phyloP scores from a whole-genome alignment of 2,113 vertebrate genomes.

The Pseudorectes ferrugineus region DNA sequence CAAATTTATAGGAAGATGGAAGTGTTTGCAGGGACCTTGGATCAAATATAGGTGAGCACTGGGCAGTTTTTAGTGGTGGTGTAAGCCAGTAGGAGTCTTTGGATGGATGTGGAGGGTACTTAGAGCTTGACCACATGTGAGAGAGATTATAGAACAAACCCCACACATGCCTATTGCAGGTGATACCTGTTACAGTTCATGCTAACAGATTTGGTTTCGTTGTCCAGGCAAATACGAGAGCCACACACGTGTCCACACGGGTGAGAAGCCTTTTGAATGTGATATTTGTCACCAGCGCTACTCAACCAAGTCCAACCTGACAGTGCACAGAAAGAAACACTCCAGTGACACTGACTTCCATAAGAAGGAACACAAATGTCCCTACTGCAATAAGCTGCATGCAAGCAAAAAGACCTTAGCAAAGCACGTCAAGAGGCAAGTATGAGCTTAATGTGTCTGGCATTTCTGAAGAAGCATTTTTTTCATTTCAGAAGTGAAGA shows the following conservation, averaged over 20 bases:
- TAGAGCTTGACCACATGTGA: background rate
- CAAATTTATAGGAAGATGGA: background rate
- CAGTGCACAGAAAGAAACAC: constrained; percentile 94
- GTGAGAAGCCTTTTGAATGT: constrained; percentile 97
- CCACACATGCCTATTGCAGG: background rate
- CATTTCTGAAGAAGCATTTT: background rate
- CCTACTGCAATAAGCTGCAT: constrained; percentile 93
- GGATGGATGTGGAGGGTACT: background rate
- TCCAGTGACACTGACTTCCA: constrained; percentile 81
- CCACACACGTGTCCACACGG: constrained; percentile 94
- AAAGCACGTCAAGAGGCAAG: constrained; percentile 91
- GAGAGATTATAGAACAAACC: background rate
- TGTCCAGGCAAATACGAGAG: constrained; percentile 92
- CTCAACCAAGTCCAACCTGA: constrained; percentile 98
- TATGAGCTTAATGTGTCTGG: background rate
- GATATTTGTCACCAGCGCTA: constrained; percentile 95
- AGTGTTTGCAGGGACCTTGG: background rate
- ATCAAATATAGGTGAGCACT: background rate
- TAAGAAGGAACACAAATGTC: constrained; percentile 95
- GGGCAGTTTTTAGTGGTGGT: background rate
- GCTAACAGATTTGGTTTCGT: background rate
- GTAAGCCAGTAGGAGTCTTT: background rate
- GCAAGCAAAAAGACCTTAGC: constrained; percentile 95
- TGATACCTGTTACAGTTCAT: background rate
- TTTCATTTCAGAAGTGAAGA: background rate